Percentiles rank a stretch among this genome's conserved stretches.
Evolutionary conservation across 2,888 invertebrate species (phyloP).

Genomic region (Tetheella fluctuosa): DNA sequence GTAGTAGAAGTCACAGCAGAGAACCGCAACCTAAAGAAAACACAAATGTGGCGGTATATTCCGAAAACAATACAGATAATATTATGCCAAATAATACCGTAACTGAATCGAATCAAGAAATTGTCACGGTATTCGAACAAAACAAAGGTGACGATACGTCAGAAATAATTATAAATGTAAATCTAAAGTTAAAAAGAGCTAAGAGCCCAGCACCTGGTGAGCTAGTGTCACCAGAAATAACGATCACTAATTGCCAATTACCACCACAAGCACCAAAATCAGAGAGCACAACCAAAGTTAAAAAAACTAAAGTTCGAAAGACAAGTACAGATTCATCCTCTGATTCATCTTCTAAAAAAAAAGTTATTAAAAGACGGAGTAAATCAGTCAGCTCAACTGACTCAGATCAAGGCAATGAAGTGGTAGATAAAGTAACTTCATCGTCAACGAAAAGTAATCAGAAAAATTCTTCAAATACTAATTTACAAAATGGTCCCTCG

Average conservation of each 20-base stretch:
- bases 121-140: conserved; percentile 60
- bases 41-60: conserved; percentile 38
- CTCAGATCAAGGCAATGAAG: conserved; percentile 67
- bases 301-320: conserved; percentile 71
- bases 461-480: conserved; percentile 54
- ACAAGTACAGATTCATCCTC: conserved; percentile 70
- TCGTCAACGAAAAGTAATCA: conserved; percentile 50
- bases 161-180: conserved; percentile 76
- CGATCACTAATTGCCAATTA: conserved; percentile 71
- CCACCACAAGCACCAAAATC: conserved; percentile 80
- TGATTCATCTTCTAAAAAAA: conserved; percentile 68
- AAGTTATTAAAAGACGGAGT: conserved; percentile 69
- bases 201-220: conserved; percentile 64
- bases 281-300: conserved; percentile 62
- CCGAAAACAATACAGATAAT: conserved; percentile 50
- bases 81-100: conserved; percentile 34
- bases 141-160: conserved; percentile 71
- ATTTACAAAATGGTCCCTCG: conserved; percentile 55
- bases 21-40: conserved; percentile 64
- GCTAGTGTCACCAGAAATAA: conserved; percentile 71
- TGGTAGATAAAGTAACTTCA: conserved; percentile 46
- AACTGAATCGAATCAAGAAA: conserved; percentile 55
- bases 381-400: conserved; percentile 77
- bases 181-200: conserved; percentile 73
- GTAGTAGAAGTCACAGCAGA: conserved; percentile 67